Evolutionary conservation across 2,888 invertebrate species (phyloP), one percentile per base, ranked within the genome.

Genomic region (Ecliptopera silaceata): DNA sequence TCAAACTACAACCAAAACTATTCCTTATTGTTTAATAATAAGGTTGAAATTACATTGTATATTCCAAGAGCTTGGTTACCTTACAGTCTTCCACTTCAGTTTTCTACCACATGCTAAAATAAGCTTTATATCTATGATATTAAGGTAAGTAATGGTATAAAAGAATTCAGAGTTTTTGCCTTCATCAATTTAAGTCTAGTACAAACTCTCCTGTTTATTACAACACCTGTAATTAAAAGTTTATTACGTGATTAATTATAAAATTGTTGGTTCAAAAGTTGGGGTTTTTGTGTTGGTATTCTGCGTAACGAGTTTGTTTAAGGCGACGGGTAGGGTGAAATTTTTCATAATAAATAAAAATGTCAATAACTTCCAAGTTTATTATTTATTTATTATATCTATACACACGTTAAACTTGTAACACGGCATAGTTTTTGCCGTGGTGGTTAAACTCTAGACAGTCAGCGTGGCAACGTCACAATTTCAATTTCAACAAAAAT

Each of bases 151-250:
- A 32, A 13, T 34, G 10, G 3, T 26, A 29, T 29, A 4, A 3
- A 36, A 10, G 13, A 5, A n/a, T 5, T 11, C 6, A 13, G 13
- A 11, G 22, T 18, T 15, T 42, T 50, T 41, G 12, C 41, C 34
- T 26, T 47, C 53, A 54, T 54, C 42, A 41, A 54, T 54, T 54
- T 47, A 41, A 34, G 42, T 54, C 34, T 47, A 41, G 15, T 22
- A 46, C 20, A 46, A 45, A 53, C 32, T 46, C 31, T 20, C 6
- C 41, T 41, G 46, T 34, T 47, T 42, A 52, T 52, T 44, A 41
- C 46, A 42, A 47, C 42, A 54, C 53, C 34, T 47, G 11, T 54
- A 47, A 54, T 54, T 54, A 54, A 47, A 54, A 47, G 41, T 47
- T 54, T 41, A 32, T 1, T 46, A 26, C 17, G 8, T 26, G n/a